Base-by-base conservation (phyloP, 64 coral and sea anemone genomes). In the Montipora efflorescens region DNA sequence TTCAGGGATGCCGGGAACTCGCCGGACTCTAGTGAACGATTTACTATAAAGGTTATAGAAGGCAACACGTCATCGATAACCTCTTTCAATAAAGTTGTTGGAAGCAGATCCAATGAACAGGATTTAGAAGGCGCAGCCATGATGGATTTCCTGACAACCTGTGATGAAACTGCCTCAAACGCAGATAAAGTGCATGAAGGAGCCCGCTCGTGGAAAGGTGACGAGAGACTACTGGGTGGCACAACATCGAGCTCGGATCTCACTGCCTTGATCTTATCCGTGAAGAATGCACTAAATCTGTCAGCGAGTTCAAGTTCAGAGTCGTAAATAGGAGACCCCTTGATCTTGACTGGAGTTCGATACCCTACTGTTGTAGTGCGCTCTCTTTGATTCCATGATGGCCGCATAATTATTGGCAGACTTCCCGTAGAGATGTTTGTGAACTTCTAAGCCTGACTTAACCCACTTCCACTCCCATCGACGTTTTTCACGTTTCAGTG, bases 321-420 rank as follows among this genome's bases (percentile, higher is more conserved):
- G n/a, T 59, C 82, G 66, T 79, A 76, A 46, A 72, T 88, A 61
- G 89, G 89, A 75, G 72, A 73, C 20, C 53, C 81, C 77, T 87
- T 93, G 72, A 87, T 71, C 82, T 87, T 85, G 61, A 64, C 70
- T 80, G 23, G 89, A 81, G 89, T 81, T 91, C 44, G 58, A 72
- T 36, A 91, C 72, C 78, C 81, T 91, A 18, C 55, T 47, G n/a
- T 91, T 91, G 78, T 91, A 81, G 45, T 82, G 81, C 62, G 77
- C 13, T 10, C 5, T 18, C 48, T 82, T 82, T 5, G 79, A 20
- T 59, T 82, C 19, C 50, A 58, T 55, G 51, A 55, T 57, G 48
- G 79, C 79, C 23, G 19, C 22, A 25, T 82, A 55, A 25, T 82
- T 82, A n/a, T 18, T 82, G 0, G 48, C 52, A 21, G 79, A 53